phyloP scores from a whole-genome alignment of 2,113 vertebrate genomes.

The Thunnus maccoyii region DNA sequence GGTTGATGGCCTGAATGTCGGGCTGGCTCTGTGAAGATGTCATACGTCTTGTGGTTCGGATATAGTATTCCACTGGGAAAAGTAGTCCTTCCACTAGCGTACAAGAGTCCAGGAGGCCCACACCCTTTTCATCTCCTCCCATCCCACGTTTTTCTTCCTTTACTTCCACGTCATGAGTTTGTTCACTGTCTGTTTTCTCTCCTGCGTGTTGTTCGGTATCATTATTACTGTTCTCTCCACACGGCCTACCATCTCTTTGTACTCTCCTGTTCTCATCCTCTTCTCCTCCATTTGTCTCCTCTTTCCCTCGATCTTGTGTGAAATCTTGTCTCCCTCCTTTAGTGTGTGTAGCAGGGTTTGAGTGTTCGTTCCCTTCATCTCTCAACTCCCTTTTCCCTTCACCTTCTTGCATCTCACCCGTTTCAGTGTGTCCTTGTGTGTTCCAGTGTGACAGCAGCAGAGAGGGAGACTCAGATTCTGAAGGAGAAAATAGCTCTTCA shows the following conservation, averaged over 20 bases:
- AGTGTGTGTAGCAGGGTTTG: neutral
- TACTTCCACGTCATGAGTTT: neutral
- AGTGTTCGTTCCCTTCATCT: neutral
- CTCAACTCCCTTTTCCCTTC: neutral
- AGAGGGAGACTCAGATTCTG: slow-evolving; percentile 61
- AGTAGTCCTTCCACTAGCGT: slow-evolving; percentile 76
- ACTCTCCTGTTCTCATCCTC: neutral
- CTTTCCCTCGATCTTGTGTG: neutral
- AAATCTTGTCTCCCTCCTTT: neutral
- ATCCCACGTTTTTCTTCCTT: slow-evolving; percentile 25
- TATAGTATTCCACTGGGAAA: slow-evolving; percentile 79
- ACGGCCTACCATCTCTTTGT: neutral
- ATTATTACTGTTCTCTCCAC: slow-evolving; percentile 5
- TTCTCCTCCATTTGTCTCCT: neutral
- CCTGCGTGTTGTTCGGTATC: neutral
- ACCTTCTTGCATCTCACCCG: neutral
- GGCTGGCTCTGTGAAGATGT: slow-evolving; percentile 69
- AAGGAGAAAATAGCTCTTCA: slow-evolving; percentile 47
- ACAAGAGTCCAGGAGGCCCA: slow-evolving; percentile 60
- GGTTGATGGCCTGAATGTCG: slow-evolving; percentile 65
- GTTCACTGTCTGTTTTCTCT: slow-evolving; percentile 20
- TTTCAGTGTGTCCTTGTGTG: slow-evolving; percentile 19
- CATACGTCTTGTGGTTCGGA: slow-evolving; percentile 80
- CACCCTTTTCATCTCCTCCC: neutral
- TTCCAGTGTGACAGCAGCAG: slow-evolving; percentile 72